Evolutionary conservation across 1,140 invertebrate genomes (phyloP), one percentile per base, ranked within the genome.

Genomic region (Hylaeus anthracinus): DNA sequence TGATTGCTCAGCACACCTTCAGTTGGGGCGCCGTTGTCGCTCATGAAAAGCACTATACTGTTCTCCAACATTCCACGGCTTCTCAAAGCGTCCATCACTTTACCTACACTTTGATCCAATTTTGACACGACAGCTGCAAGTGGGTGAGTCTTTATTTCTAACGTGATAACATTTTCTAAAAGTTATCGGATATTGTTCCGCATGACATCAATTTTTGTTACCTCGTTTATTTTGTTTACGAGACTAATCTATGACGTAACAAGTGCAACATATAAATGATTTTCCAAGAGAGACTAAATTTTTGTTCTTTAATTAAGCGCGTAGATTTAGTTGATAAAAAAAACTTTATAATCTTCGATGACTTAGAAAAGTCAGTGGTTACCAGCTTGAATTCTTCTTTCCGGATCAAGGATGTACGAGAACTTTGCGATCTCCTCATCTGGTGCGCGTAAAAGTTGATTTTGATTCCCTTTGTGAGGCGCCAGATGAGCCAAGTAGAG

Each of bases 51-150:
- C 60, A 98, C 95, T 45, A 98, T 95, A 14, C 96, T 96, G 87
- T 97, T 96, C 9, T 96, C 92, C 8, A 98, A 89, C 94, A 97
- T 96, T 0, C 94, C 91, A 69, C 94, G 95, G 14, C 94, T 91
- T 45, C 95, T 90, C n/a, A 99, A 92, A 4, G 97, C 95, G 43
- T 94, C 88, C n/a, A 96, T 94, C 5, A 98, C 95, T 53, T 95
- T 93, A 0, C 97, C 97, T 1, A 99, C 95, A 75, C 97, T 96
- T 81, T 97, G 95, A 91, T 99, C 98, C 53, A 98, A 90, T 88
- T 96, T 96, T n/a, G 97, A 96, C 1, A 98, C 94, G 97, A 98
- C 98, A 2, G 96, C 97, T 97, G 92, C 74, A 93, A 85, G 55
- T 60, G n/a, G 56, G 14, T 12, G 56, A 80, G 6, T 26, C 3